These are phyloP conservation scores for Eurypyga helias DNA, from an alignment of 2,113 vertebrate genomes.

Conservation along the genomic window DNA sequence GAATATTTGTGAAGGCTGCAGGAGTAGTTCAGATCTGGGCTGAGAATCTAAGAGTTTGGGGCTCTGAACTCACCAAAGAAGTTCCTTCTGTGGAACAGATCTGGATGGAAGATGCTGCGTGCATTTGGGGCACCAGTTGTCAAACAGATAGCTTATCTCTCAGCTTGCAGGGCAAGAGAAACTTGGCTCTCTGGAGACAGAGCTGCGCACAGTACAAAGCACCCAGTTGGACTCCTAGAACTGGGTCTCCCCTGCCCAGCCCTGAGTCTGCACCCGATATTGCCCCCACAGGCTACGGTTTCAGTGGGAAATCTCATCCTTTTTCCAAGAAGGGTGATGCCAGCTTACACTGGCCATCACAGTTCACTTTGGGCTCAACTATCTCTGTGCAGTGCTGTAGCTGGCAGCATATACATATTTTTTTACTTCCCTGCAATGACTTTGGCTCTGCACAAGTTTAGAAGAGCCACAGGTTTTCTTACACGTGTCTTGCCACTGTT, in stretches of 20 bases:
- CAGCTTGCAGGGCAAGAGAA: neutral
- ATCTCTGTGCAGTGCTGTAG: neutral
- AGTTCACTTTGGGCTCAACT: neutral
- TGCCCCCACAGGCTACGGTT: neutral
- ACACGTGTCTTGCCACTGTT: neutral
- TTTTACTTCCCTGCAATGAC: neutral
- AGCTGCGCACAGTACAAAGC: neutral
- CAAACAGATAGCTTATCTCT: neutral
- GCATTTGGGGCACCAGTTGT: neutral
- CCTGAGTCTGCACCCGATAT: neutral
- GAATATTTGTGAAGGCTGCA: neutral
- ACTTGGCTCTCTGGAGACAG: neutral
- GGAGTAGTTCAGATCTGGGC: neutral
- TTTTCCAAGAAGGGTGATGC: neutral
- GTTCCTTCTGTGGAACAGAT: neutral
- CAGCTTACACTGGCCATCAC: neutral
- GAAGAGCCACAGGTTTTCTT: neutral
- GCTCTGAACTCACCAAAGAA: neutral
- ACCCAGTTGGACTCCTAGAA: neutral
- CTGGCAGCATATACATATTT: neutral
- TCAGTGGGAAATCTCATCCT: neutral
- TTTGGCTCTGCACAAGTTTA: neutral
- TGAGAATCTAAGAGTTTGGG: neutral
- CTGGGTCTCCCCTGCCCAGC: neutral
- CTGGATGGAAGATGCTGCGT: neutral